Percentiles rank a stretch among this genome's conserved stretches.
These are phyloP conservation scores for Campoplex nolae DNA, from an alignment of 2,888 invertebrate genomes.

Conservation along the genomic window DNA sequence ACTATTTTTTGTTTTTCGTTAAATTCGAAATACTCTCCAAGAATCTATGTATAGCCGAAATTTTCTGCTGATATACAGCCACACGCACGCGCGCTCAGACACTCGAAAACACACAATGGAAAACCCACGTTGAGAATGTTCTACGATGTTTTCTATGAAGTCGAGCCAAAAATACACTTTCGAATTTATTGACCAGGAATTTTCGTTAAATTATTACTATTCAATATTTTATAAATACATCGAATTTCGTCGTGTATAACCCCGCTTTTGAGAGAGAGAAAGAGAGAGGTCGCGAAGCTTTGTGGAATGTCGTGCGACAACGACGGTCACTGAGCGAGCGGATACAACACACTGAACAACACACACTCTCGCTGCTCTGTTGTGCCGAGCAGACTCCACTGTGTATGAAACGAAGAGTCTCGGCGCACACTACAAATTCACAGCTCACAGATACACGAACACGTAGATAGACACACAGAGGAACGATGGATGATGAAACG, in stretches of 20 bases:
- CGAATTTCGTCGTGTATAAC: background rate
- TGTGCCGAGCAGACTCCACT: constrained; percentile 36
- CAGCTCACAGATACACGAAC: constrained; percentile 1
- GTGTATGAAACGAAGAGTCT: constrained; percentile 42
- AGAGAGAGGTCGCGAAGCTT: constrained; percentile 30
- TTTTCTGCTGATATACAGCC: background rate
- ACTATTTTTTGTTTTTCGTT: background rate
- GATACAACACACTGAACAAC: constrained; percentile 54
- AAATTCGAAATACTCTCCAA: background rate
- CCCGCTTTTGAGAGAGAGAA: background rate
- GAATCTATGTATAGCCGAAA: background rate
- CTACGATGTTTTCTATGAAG: background rate
- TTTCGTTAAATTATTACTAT: background rate
- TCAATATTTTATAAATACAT: background rate
- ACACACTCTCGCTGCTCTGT: constrained; percentile 27
- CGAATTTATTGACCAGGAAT: background rate
- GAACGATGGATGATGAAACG: constrained; percentile 34
- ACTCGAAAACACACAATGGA: background rate
- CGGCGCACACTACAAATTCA: background rate
- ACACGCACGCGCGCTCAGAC: background rate
- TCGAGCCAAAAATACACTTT: background rate
- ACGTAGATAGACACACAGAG: background rate
- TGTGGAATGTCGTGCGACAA: constrained; percentile 61
- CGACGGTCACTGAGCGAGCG: constrained; percentile 56
- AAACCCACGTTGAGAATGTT: constrained; percentile 20